Percentiles rank a stretch among this genome's conserved stretches.
Conservation (phyloP, 2,888 invertebrate species). For the Amphipyra berbera region DNA sequence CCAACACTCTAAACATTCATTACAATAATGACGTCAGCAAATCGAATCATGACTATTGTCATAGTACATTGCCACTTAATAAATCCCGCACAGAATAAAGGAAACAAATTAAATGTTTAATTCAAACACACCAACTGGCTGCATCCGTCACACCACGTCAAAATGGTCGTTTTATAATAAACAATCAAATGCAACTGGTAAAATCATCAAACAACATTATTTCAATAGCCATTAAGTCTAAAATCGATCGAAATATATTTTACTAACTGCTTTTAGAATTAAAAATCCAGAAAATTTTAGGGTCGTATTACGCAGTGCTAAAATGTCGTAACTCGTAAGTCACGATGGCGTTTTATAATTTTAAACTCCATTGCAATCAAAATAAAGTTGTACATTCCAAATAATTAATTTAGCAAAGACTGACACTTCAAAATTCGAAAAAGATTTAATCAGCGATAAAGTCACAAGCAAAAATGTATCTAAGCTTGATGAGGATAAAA, state of each 20-base stretch:
- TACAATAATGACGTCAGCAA: conserved; percentile 80
- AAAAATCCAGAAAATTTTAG: conserved; percentile 13
- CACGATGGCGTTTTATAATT: not conserved
- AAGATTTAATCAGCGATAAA: not conserved
- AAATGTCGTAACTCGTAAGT: conserved; percentile 12
- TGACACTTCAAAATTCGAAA: not conserved
- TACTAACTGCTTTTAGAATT: conserved; percentile 5
- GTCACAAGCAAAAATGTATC: not conserved
- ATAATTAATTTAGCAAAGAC: conserved; percentile 2
- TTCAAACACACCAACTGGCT: conserved; percentile 84
- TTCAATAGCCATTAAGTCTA: fast-evolving
- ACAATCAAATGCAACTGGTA: conserved; percentile 6
- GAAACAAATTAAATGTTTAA: conserved; percentile 88
- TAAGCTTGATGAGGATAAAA: fast-evolving
- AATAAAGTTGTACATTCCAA: not conserved
- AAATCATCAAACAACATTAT: conserved; percentile 9
- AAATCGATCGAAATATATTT: conserved; percentile 11
- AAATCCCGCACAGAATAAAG: conserved; percentile 77
- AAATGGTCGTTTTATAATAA: conserved; percentile 53
- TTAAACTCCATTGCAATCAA: fast-evolving
- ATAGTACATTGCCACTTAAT: conserved; percentile 70
- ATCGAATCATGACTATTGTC: conserved; percentile 75
- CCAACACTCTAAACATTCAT: conserved; percentile 54
- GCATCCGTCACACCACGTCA: conserved; percentile 76
- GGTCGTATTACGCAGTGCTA: not conserved